These are phyloP conservation scores for Pocillopora grandis DNA, from an alignment of 92 coral and sea anemone species.

Conservation along the genomic window DNA sequence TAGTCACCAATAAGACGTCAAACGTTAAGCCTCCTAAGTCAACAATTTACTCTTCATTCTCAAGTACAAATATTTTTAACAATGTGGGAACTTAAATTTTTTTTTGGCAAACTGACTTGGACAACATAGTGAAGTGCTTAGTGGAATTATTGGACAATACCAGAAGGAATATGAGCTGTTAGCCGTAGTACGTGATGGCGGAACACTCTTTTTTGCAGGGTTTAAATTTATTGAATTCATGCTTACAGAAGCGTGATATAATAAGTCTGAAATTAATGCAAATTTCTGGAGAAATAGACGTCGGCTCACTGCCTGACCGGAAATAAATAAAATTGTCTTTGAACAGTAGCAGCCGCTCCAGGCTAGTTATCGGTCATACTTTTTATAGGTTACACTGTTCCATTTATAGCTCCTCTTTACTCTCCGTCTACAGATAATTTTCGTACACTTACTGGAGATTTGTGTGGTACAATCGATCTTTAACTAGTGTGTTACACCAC, in stretches of 20 bases:
- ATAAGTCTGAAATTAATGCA: conserved; percentile 69
- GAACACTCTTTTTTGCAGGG: conserved; percentile 12
- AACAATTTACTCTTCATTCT: conserved; percentile 41
- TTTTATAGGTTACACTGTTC: conserved; percentile 19
- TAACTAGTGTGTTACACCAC: no score
- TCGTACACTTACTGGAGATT: not conserved
- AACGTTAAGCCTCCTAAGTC: conserved; percentile 4
- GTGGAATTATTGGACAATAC: not conserved
- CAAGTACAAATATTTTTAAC: conserved; percentile 35
- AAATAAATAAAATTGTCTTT: conserved; percentile 49
- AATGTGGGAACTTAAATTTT: conserved; percentile 1
- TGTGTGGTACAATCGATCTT: not conserved
- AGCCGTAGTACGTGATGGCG: conserved; percentile 33
- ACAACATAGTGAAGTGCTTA: not conserved
- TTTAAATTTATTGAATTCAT: conserved; percentile 34
- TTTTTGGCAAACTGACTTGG: conserved; percentile 1
- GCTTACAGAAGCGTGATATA: conserved; percentile 47
- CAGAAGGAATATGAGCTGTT: not conserved
- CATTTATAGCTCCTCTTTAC: conserved; percentile 23
- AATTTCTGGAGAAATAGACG: conserved; percentile 45
- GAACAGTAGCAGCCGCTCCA: conserved; percentile 28
- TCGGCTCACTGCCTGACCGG: conserved; percentile 43
- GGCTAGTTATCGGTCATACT: conserved; percentile 25
- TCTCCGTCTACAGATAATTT: not conserved
- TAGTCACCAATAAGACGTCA: conserved; percentile 21